Evolutionary conservation across 2,888 invertebrate genomes (phyloP).

Genomic region (Monopis laevigella): DNA sequence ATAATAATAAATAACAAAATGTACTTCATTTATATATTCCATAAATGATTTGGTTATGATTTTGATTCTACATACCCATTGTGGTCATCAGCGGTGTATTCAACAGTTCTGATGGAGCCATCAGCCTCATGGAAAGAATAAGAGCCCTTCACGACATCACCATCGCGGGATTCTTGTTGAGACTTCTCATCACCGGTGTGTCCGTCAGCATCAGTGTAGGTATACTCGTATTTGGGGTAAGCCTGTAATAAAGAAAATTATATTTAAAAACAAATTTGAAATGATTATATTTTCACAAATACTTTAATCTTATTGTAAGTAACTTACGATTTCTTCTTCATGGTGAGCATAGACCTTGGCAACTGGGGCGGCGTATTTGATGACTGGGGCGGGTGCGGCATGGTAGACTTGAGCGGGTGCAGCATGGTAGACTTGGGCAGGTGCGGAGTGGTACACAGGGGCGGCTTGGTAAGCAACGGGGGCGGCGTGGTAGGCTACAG

Average conservation of each 20-base stretch:
- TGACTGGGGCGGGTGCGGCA: slow-evolving; percentile 22
- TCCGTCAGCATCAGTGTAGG: slow-evolving; percentile 58
- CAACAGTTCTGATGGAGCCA: slow-evolving; percentile 56
- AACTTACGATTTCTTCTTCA: slow-evolving; percentile 16
- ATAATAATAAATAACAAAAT: neutral
- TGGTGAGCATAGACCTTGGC: too few species aligned
- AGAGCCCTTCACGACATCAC: slow-evolving; percentile 57
- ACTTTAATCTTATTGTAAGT: neutral
- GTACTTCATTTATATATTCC: too few species aligned
- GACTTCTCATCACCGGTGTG: slow-evolving; percentile 62
- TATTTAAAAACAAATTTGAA: too few species aligned
- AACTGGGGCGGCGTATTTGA: slow-evolving; percentile 25
- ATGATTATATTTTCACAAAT: neutral
- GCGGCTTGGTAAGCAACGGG: slow-evolving; percentile 18
- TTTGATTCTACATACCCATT: slow-evolving; percentile 29
- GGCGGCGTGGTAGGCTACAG: slow-evolving; percentile 27
- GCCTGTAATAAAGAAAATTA: slow-evolving; percentile 23
- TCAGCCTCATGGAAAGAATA: slow-evolving; percentile 59
- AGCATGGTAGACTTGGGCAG: slow-evolving; percentile 20
- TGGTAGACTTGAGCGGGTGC: slow-evolving; percentile 20
- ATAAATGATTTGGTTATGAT: too few species aligned
- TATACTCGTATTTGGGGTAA: slow-evolving; percentile 48
- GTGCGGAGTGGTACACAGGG: slow-evolving; percentile 21
- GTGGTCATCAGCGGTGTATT: slow-evolving; percentile 60
- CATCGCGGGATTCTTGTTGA: slow-evolving; percentile 56